Conservation (phyloP, 2,888 invertebrate species). For the Julus scanicus region DNA sequence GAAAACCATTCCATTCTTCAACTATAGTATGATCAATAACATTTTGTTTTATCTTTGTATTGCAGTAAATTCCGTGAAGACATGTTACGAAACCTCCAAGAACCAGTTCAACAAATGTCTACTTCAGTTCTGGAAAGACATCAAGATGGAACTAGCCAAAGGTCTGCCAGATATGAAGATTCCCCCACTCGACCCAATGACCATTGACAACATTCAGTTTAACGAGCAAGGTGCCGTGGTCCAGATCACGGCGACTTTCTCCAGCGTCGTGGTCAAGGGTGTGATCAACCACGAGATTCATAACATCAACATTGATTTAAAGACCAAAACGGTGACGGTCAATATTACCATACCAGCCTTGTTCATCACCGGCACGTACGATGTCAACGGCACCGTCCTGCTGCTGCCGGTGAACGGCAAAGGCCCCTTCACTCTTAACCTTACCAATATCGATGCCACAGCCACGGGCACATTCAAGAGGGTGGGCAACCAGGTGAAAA, state of each 20-base stretch:
- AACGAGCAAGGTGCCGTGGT: constrained; percentile 49
- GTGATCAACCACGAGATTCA: not conserved
- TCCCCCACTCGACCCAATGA: constrained; percentile 51
- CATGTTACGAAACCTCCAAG: not conserved
- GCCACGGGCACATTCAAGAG: not conserved
- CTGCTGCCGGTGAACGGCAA: constrained; percentile 53
- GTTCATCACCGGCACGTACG: constrained; percentile 48
- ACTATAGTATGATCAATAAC: not conserved
- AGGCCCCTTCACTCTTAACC: constrained; percentile 48
- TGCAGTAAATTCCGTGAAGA: not conserved
- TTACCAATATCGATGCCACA: not conserved
- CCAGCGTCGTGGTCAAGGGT: constrained; percentile 43
- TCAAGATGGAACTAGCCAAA: not conserved
- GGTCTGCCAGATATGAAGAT: constrained; percentile 45
- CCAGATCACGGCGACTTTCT: constrained; percentile 49
- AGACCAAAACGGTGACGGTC: not conserved
- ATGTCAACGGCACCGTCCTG: constrained; percentile 47
- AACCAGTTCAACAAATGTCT: not conserved
- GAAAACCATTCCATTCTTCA: too few relatives aligned
- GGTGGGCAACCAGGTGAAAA: constrained; percentile 62
- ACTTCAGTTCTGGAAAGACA: not conserved
- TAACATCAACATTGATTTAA: constrained; percentile 14
- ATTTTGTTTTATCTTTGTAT: not conserved
- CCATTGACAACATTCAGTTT: constrained; percentile 46
- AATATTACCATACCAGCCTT: constrained; percentile 45